A percentile compares a stretch with the other conserved stretches of the same genome.
Conservation (phyloP, 2,797 vertebrate genomes). For the Tapirus indicus region DNA sequence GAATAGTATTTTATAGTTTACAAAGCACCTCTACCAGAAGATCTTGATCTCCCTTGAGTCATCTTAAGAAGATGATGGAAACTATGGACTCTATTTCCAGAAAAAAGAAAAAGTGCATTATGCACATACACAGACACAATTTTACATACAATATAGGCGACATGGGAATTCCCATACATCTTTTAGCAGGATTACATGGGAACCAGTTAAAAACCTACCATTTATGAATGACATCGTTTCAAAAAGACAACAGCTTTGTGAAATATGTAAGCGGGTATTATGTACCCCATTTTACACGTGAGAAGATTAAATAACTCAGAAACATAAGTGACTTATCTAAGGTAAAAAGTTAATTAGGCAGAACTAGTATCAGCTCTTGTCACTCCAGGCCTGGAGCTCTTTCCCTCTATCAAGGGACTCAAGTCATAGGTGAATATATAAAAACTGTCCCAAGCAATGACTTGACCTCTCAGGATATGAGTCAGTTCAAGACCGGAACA, state of each 20-base stretch:
- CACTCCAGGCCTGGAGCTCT: neutral
- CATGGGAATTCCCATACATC: neutral
- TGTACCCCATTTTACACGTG: neutral
- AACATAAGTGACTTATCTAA: neutral
- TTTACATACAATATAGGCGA: conserved; percentile 15
- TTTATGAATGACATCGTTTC: conserved; percentile 10
- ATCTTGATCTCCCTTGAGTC: neutral
- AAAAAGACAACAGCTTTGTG: neutral
- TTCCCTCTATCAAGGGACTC: neutral
- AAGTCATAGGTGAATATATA: conserved; percentile 15
- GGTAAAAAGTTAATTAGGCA: conserved; percentile 9
- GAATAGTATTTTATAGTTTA: neutral
- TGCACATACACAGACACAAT: neutral
- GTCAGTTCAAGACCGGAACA: conserved; percentile 6
- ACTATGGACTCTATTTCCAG: neutral
- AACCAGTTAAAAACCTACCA: neutral
- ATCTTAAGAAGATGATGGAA: neutral
- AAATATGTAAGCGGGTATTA: neutral
- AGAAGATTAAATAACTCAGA: conserved; percentile 19
- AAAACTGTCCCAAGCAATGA: conserved; percentile 49
- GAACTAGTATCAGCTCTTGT: neutral
- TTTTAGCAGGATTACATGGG: neutral
- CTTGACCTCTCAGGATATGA: neutral
- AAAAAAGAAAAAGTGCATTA: neutral
- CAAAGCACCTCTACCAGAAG: neutral